phyloP scores from a whole-genome alignment of 2,113 vertebrate species.

The Rhinoptilus africanus region DNA sequence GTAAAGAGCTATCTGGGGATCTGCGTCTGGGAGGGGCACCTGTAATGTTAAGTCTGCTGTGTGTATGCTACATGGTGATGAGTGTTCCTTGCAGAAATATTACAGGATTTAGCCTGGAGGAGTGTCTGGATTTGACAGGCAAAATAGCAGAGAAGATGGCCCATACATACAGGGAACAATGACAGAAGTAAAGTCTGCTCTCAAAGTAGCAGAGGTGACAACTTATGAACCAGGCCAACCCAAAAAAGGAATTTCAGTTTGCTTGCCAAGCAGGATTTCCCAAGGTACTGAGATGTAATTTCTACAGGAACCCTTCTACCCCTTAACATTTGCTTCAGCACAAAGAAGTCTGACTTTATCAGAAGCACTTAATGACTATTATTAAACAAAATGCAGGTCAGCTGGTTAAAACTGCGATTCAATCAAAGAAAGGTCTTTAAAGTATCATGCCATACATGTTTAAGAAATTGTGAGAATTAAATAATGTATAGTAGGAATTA shows the following conservation, averaged over 20 bases:
- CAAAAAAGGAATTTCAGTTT: background rate
- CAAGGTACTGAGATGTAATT: background rate
- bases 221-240: background rate
- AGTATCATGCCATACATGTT: background rate
- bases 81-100: background rate
- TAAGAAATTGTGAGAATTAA: background rate
- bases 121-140: background rate
- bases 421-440: background rate
- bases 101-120: background rate
- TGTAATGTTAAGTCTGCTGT: background rate
- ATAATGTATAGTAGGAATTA: conserved; percentile 9
- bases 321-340: background rate
- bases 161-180: background rate
- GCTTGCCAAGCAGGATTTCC: background rate
- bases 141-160: background rate
- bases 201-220: background rate
- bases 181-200: background rate
- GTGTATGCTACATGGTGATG: background rate
- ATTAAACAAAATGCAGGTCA: background rate
- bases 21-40: background rate
- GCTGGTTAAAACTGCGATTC: background rate
- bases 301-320: background rate
- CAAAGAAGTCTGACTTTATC: background rate
- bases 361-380: background rate
- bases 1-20: background rate